Percentiles rank a stretch among this genome's conserved stretches.
Evolutionary conservation across 2,797 vertebrate species (phyloP).

Genomic region (Sebastes diploproa): DNA sequence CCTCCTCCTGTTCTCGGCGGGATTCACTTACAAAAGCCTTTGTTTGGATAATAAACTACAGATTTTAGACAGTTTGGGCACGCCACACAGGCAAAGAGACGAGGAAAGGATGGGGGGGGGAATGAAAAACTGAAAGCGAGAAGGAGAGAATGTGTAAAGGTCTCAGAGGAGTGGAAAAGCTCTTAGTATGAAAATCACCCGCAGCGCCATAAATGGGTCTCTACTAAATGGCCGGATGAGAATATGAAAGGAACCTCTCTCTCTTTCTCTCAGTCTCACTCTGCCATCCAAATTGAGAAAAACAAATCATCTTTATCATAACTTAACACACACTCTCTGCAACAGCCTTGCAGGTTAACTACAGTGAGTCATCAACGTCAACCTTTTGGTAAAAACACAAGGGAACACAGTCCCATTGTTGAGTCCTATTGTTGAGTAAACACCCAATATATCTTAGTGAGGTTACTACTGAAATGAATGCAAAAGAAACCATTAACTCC

Average conservation of each 20-base stretch:
- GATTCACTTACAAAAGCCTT: conserved; percentile 72
- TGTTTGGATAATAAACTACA: conserved; percentile 74
- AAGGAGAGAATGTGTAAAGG: conserved; percentile 47
- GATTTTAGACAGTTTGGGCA: conserved; percentile 72
- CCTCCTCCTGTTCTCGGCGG: conserved; percentile 52
- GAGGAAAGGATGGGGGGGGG: neutral
- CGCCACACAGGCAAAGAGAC: conserved; percentile 36
- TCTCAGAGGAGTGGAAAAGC: conserved; percentile 63
- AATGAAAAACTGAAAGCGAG: conserved; percentile 55
- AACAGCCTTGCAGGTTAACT: conserved; percentile 31
- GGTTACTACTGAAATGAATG: neutral
- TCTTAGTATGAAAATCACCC: conserved; percentile 68
- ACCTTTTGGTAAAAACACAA: neutral
- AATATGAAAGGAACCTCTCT: conserved; percentile 31
- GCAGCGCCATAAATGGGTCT: conserved; percentile 53
- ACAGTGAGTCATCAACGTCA: conserved; percentile 14
- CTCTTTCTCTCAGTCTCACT: neutral
- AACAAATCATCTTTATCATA: conserved; percentile 38
- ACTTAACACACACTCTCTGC: conserved; percentile 1
- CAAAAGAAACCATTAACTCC: neutral
- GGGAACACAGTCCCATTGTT: neutral
- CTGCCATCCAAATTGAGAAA: conserved; percentile 17
- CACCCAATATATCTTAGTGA: neutral
- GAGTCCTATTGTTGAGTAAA: neutral
- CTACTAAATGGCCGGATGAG: conserved; percentile 46